Base-by-base conservation (phyloP, 2,113 vertebrate species). In the Brachyhypopomus gauderio region DNA sequence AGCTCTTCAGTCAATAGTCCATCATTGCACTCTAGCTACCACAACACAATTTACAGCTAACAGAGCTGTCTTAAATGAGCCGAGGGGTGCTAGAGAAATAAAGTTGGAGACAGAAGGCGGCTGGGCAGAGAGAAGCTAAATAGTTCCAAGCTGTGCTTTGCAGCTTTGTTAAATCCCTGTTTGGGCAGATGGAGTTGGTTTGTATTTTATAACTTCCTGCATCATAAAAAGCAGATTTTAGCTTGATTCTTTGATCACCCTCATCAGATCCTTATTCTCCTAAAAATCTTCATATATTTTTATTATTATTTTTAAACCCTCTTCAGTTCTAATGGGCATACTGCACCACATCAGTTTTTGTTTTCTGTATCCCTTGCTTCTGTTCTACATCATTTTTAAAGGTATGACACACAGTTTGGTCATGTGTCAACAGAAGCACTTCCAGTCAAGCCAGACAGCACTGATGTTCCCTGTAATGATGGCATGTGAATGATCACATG, bases 181-280 rank as follows among this genome's bases (percentile, higher is more conserved):
- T 84, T 80, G 52, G 88, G 85, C 92, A 93, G 89, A 91, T 92
- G 92, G 92, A 84, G 86, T 89, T 45, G 73, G 88, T 93, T 92
- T 92, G 75, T 85, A 90, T 91, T 92, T 93, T 92, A 93, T 90
- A 86, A 92, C 91, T 91, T 93, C 91, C 92, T 88, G 89, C 66
- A 79, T 87, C 83, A 85, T 91, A 91, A 92, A 88, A 78, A 79
- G 72, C 85, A 88, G 87, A 90, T 86, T 91, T 86, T 67, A 85
- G 86, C 86, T 78, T 78, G n/a, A 48, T 22, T 8, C 88, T 85
- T 91, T 89, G 83, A 91, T 90, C 88, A 75, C 59, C 79, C 88
- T 90, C 86, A 92, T 76, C 55, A 83, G 77, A 81, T 81, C 79
- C 85, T 89, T 76, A 84, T 79, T 72, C 70, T 0, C 67, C 83